Percentiles rank a stretch among this genome's conserved stretches.
Conservation (phyloP, 2,888 invertebrate genomes). For the Ryuthela nishihirai region DNA sequence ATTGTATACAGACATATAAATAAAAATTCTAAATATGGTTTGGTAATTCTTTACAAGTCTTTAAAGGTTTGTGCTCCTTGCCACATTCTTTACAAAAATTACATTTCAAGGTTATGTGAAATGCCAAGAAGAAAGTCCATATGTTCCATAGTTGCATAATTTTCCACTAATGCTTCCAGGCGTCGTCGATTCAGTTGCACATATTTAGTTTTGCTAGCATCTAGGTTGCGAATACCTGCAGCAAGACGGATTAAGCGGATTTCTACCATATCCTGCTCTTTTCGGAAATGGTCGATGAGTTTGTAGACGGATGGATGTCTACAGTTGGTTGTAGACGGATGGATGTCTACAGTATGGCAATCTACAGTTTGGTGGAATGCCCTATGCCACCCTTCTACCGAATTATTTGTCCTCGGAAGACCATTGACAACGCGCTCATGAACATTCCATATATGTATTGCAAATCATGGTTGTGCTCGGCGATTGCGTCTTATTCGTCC, state of each 20-base stretch:
- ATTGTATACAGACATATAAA: too few relatives aligned
- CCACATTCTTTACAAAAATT: too few relatives aligned
- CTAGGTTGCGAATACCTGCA: neutral
- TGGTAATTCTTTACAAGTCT: too few relatives aligned
- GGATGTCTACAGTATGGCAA: too few relatives aligned
- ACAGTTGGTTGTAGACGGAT: too few relatives aligned
- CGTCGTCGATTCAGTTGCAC: neutral
- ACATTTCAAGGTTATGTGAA: too few relatives aligned
- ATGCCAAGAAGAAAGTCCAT: neutral
- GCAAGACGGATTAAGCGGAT: neutral
- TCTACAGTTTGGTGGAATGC: neutral
- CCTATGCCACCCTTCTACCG: neutral
- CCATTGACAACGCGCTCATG: neutral
- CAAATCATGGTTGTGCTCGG: neutral
- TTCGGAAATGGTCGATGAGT: neutral
- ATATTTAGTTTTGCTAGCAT: neutral
- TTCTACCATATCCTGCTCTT: slow-evolving; percentile 1
- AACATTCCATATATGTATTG: neutral
- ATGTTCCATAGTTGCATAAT: neutral
- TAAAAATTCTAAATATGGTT: too few relatives aligned
- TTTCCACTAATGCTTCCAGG: neutral
- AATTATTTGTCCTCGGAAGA: slow-evolving; percentile 1
- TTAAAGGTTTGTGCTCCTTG: too few relatives aligned
- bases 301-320: neutral
- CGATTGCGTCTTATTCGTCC: neutral